phyloP scores from a whole-genome alignment of 2,113 vertebrate genomes.

The human region GRCh38 chr1:9481001-9481500 shows the following conservation, averaged over 20 bases:
- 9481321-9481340: not conserved
- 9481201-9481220: not conserved
- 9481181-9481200: not conserved
- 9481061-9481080: not conserved
- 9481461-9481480: not conserved
- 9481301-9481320: not conserved
- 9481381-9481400: not conserved
- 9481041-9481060: no score
- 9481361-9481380: not conserved
- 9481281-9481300: accelerated
- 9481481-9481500: not conserved
- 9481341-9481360: accelerated
- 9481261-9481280: not conserved
- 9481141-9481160: accelerated
- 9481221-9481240: not conserved
- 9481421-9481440: not conserved
- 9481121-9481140: not conserved
- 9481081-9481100: not conserved
- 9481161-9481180: not conserved
- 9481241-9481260: not conserved
- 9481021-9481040: no score
- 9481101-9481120: not conserved
- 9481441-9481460: not conserved
- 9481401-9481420: accelerated
- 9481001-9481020: no score